These are phyloP conservation scores for Sylvicola cinctus DNA, from an alignment of 2,888 invertebrate species.

Conservation along the genomic window DNA sequence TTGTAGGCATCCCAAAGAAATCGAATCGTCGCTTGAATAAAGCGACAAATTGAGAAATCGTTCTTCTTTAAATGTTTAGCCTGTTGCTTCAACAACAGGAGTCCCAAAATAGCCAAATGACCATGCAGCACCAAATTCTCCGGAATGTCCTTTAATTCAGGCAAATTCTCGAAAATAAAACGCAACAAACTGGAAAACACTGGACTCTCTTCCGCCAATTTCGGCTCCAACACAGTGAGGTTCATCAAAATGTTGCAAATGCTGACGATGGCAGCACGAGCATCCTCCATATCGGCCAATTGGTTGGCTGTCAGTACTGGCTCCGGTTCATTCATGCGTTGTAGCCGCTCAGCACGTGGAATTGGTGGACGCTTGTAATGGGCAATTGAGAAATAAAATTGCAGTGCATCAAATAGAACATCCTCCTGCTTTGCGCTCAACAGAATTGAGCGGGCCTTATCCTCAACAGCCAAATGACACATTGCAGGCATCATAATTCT, in stretches of 20 bases:
- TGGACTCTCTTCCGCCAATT: slow-evolving; percentile 56
- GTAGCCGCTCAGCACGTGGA: slow-evolving; percentile 58
- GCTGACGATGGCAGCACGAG: slow-evolving; percentile 66
- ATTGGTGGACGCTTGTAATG: slow-evolving; percentile 66
- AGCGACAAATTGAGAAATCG: slow-evolving; percentile 73
- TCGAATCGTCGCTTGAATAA: slow-evolving; percentile 71
- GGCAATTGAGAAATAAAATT: slow-evolving; percentile 71
- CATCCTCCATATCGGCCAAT: slow-evolving; percentile 65
- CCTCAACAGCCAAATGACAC: slow-evolving; percentile 82
- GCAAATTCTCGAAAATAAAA: slow-evolving; percentile 66
- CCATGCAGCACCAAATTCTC: slow-evolving; percentile 73
- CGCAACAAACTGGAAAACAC: slow-evolving; percentile 62
- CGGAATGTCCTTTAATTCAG: slow-evolving; percentile 61
- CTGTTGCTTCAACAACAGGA: slow-evolving; percentile 65
- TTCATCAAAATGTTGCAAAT: slow-evolving; percentile 87
- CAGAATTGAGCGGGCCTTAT: slow-evolving; percentile 61
- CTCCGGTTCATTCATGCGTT: slow-evolving; percentile 52
- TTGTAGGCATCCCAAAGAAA: slow-evolving; percentile 87
- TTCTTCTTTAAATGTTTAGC: slow-evolving; percentile 67
- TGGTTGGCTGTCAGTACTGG: slow-evolving; percentile 52
- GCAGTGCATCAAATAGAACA: slow-evolving; percentile 54
- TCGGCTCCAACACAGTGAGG: slow-evolving; percentile 69
- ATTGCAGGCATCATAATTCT: slow-evolving; percentile 71
- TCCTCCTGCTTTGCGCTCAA: slow-evolving; percentile 61
- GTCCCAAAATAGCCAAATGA: slow-evolving; percentile 62